Conservation (phyloP, 2,113 vertebrate species). For the Chaetorhynchus papuensis region DNA sequence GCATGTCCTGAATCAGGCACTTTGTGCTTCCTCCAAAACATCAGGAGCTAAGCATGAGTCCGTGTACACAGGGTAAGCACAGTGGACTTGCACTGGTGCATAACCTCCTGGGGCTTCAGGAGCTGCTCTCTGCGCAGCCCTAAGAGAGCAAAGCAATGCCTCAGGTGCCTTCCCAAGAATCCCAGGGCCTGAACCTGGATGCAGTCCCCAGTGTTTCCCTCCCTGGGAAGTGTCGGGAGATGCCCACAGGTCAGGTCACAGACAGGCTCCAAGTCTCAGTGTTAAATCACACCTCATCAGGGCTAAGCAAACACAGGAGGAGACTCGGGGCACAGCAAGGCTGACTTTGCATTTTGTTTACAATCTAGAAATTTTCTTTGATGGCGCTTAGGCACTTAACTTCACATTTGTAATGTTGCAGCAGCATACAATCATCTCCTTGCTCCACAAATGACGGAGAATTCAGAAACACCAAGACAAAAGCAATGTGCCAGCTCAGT, state of each 20-base stretch:
- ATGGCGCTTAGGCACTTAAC: not conserved
- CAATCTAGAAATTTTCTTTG: not conserved
- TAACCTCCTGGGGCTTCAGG: not conserved
- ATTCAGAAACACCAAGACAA: not conserved
- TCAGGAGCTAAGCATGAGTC: not conserved
- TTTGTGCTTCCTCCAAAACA: not conserved
- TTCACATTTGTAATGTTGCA: not conserved
- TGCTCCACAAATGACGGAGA: not conserved
- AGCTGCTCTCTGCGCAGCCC: not conserved
- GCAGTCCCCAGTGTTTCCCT: not conserved
- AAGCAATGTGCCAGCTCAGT: not conserved
- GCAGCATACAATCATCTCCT: not conserved
- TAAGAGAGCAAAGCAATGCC: not conserved
- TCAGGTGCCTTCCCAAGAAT: not conserved
- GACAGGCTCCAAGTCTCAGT: not conserved
- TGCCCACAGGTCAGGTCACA: not conserved
- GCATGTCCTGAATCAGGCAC: not conserved
- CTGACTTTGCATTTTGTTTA: not conserved
- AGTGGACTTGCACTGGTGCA: not conserved
- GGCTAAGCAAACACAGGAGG: not conserved
- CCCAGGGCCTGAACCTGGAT: not conserved
- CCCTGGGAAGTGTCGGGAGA: not conserved
- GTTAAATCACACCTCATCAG: not conserved
- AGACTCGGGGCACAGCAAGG: accelerated
- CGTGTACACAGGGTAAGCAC: accelerated